These are phyloP conservation scores for Hemitrygon akajei DNA, from an alignment of 2,797 vertebrate species.

Conservation along the genomic window DNA sequence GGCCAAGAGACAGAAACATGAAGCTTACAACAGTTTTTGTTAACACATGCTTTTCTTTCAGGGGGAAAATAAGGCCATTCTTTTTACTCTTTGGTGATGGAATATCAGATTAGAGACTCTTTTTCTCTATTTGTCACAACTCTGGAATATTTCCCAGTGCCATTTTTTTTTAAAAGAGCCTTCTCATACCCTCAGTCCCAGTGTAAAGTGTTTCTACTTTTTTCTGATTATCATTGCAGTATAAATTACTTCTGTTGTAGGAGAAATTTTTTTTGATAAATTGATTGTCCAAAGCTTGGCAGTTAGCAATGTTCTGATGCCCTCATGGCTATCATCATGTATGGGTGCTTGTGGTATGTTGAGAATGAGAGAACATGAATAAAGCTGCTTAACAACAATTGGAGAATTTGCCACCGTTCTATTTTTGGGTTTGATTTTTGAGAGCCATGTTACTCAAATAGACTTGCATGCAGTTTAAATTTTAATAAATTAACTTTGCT, in stretches of 20 bases:
- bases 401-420: background rate
- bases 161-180: background rate
- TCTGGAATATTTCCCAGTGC: background rate
- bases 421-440: background rate
- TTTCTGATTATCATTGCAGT: background rate
- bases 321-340: background rate
- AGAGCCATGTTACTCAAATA: background rate
- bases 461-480: background rate
- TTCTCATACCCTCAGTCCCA: background rate
- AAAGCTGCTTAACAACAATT: background rate
- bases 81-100: background rate
- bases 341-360: background rate
- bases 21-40: background rate
- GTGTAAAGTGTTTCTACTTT: background rate
- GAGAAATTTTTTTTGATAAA: background rate
- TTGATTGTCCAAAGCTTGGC: background rate
- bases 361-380: background rate
- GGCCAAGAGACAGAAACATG: background rate
- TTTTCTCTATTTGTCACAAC: background rate
- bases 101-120: background rate
- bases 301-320: background rate
- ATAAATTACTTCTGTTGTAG: background rate
- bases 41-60: background rate
- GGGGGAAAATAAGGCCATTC: background rate
- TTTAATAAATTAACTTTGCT: background rate